Conservation (phyloP, 92 coral and sea anemone species). For the Phymanthus crucifer region DNA sequence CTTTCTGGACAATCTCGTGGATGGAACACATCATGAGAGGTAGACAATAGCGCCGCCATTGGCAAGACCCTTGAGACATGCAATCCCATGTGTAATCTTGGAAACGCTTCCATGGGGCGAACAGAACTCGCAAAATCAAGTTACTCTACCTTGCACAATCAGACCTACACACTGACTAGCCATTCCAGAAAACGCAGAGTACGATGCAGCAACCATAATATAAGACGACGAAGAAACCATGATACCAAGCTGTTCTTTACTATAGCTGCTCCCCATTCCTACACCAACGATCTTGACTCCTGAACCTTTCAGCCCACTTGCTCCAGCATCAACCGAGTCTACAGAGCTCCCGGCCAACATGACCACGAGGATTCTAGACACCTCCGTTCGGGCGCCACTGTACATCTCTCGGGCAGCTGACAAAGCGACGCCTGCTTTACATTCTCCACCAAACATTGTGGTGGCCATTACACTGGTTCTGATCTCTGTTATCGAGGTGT, state of each 20-base stretch:
- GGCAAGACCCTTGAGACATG: too few relatives aligned
- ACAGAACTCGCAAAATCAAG: not conserved
- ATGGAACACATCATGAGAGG: too few relatives aligned
- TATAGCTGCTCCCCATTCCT: slow-evolving; percentile 60
- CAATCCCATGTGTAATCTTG: too few relatives aligned
- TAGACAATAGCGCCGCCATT: too few relatives aligned
- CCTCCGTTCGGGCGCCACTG: slow-evolving; percentile 48
- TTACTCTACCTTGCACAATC: slow-evolving; percentile 44
- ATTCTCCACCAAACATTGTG: slow-evolving; percentile 34
- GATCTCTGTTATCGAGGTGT: slow-evolving; percentile 53
- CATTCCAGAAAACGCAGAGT: slow-evolving; percentile 41
- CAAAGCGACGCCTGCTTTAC: slow-evolving; percentile 57
- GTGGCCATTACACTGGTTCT: slow-evolving; percentile 42
- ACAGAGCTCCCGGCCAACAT: slow-evolving; percentile 67
- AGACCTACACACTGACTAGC: slow-evolving; percentile 49
- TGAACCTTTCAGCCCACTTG: slow-evolving; percentile 44
- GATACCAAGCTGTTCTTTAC: slow-evolving; percentile 51
- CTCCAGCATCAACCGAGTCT: slow-evolving; percentile 47
- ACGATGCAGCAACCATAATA: slow-evolving; percentile 45
- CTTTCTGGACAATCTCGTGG: too few relatives aligned
- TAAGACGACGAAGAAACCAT: slow-evolving; percentile 64
- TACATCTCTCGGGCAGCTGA: slow-evolving; percentile 57
- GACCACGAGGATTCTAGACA: slow-evolving; percentile 53
- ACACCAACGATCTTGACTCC: slow-evolving; percentile 55
- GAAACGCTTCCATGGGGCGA: too few relatives aligned